phyloP scores from a whole-genome alignment of 2,797 vertebrate species.

The Pangasius macronema region DNA sequence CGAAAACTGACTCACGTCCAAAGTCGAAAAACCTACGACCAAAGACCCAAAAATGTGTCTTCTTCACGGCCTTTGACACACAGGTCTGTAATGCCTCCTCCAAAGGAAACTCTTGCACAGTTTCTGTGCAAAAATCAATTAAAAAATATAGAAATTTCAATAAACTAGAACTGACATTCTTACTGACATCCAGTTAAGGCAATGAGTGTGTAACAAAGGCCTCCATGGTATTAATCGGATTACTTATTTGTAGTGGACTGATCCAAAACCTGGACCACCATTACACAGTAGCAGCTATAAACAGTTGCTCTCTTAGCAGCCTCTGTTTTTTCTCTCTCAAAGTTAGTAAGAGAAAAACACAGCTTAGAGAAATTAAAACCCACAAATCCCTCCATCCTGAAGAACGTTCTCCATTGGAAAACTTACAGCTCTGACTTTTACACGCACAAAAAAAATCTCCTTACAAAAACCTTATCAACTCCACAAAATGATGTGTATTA shows the following conservation, averaged over 20 bases:
- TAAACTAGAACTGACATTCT: neutral
- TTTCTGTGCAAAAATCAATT: slow-evolving; percentile 68
- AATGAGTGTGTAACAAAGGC: neutral
- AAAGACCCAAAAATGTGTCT: too few relatives aligned
- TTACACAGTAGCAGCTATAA: neutral
- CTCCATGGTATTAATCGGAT: neutral
- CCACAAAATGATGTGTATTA: too few relatives aligned
- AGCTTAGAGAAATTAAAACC: too few relatives aligned
- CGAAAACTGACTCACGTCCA: too few relatives aligned
- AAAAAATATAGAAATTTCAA: neutral
- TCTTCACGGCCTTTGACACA: slow-evolving; percentile 80
- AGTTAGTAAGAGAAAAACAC: too few relatives aligned
- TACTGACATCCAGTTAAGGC: neutral
- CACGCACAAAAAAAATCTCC: too few relatives aligned
- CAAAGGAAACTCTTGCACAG: slow-evolving; percentile 86
- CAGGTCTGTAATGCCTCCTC: slow-evolving; percentile 90
- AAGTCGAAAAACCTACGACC: too few relatives aligned
- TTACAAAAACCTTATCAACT: too few relatives aligned
- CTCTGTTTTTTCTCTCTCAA: too few relatives aligned
- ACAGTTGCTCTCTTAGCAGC: neutral
- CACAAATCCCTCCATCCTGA: too few relatives aligned
- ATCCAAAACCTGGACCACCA: neutral
- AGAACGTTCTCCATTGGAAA: too few relatives aligned
- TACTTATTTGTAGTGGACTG: neutral
- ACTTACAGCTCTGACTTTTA: too few relatives aligned